phyloP scores from a whole-genome alignment of 2,888 invertebrate genomes.

The Hirtodrosophila trivittata region DNA sequence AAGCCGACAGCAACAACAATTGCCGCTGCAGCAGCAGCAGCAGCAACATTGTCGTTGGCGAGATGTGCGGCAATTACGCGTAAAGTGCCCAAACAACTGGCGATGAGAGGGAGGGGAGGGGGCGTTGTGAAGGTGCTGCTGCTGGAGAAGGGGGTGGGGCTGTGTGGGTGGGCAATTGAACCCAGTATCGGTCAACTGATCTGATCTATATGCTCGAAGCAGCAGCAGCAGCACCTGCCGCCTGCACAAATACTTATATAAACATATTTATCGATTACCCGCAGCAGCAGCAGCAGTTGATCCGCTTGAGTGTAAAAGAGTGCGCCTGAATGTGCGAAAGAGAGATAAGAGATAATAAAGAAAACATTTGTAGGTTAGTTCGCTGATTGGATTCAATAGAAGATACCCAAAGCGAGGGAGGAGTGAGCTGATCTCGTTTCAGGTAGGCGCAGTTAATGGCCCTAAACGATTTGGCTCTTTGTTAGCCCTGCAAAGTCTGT shows the following conservation, averaged over 20 bases:
- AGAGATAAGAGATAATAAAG: not conserved
- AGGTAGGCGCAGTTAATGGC: constrained; percentile 57
- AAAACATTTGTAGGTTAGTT: not conserved
- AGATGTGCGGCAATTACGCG: constrained; percentile 69
- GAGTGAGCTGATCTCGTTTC: constrained; percentile 42
- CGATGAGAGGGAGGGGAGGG: constrained; percentile 4
- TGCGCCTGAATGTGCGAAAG: constrained; percentile 2
- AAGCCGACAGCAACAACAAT: constrained; percentile 16
- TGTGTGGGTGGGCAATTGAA: constrained; percentile 34
- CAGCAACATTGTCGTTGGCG: constrained; percentile 35
- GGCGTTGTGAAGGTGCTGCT: not conserved
- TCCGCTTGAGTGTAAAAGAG: constrained; percentile 3
- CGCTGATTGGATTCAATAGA: too few species aligned
- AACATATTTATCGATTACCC: constrained; percentile 51
- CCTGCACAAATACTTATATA: constrained; percentile 12
- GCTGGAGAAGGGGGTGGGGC: constrained; percentile 1
- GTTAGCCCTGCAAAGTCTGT: constrained; percentile 25
- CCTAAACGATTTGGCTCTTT: constrained; percentile 54
- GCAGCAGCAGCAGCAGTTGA: too few species aligned
- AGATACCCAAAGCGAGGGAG: constrained; percentile 6
- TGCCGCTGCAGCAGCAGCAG: constrained; percentile 29
- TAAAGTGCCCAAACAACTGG: constrained; percentile 64
- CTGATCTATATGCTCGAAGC: constrained; percentile 1
- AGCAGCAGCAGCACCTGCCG: constrained; percentile 48
- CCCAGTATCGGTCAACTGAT: constrained; percentile 21